A percentile compares a stretch with the other conserved stretches of the same genome.
phyloP scores from a whole-genome alignment of 1,140 invertebrate species.

The Drosophila murphyi region DNA sequence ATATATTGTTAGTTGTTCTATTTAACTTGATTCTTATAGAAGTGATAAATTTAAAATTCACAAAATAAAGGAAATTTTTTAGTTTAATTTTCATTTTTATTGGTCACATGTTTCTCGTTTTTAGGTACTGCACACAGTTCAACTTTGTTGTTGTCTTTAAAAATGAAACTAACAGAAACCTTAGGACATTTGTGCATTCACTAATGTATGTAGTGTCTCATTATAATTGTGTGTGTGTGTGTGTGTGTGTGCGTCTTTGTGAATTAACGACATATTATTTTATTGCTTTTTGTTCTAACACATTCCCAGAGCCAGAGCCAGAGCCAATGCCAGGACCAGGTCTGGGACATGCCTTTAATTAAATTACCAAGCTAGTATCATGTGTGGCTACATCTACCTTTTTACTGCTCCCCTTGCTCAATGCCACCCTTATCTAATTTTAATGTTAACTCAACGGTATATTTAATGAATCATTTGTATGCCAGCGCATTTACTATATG shows the following conservation, averaged over 20 bases:
- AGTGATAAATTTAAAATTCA: neutral
- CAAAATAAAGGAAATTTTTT: constrained; percentile 26
- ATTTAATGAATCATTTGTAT: constrained; percentile 33
- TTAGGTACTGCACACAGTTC: constrained; percentile 75
- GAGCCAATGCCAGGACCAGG: constrained; percentile 6
- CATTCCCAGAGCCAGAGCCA: constrained; percentile 8
- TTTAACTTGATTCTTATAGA: constrained; percentile 11
- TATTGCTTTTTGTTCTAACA: constrained; percentile 72
- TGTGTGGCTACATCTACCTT: constrained; percentile 44
- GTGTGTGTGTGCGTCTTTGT: constrained; percentile 25
- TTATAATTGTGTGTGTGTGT: constrained; percentile 4
- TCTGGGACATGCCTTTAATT: constrained; percentile 57
- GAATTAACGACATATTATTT: constrained; percentile 57
- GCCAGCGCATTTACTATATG: constrained; percentile 3
- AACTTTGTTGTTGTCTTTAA: constrained; percentile 64
- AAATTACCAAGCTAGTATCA: constrained; percentile 64
- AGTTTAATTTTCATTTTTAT: constrained; percentile 48
- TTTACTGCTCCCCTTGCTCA: constrained; percentile 16
- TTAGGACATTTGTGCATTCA: constrained; percentile 42
- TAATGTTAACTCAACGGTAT: constrained; percentile 70
- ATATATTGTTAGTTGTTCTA: constrained; percentile 1
- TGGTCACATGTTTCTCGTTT: constrained; percentile 73
- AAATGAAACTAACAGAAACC: constrained; percentile 69
- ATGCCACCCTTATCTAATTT: constrained; percentile 38
- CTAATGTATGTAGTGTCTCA: constrained; percentile 27